Conservation (phyloP, 2,113 vertebrate species). For the Myodes glareolus region DNA sequence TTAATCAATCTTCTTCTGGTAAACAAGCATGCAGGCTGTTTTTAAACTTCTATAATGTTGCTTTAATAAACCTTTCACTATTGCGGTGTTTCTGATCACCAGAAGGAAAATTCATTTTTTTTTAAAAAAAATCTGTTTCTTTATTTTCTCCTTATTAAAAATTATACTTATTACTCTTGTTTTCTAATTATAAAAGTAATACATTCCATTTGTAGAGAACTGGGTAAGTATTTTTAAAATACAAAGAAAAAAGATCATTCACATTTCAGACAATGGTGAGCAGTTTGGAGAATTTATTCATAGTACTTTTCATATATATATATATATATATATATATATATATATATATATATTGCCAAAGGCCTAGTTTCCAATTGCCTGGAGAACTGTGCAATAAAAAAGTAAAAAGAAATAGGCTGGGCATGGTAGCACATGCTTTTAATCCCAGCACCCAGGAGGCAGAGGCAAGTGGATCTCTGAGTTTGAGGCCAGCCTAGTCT, state of each 20-base stretch:
- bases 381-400: not conserved
- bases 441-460: not conserved
- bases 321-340: not conserved
- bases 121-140: not conserved
- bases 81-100: not conserved
- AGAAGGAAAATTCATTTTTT: slow-evolving; percentile 2
- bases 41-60: slow-evolving; percentile 56
- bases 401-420: slow-evolving; percentile 3
- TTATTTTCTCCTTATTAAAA: slow-evolving; percentile 53
- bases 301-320: slow-evolving; percentile 27
- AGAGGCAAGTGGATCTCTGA: not conserved
- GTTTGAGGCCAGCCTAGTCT: not conserved
- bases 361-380: slow-evolving; percentile 12
- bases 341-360: slow-evolving; percentile 19
- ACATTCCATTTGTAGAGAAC: slow-evolving; percentile 40
- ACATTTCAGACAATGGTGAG: slow-evolving; percentile 49
- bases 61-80: slow-evolving; percentile 35
- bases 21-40: slow-evolving; percentile 2
- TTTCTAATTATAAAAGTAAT: slow-evolving; percentile 53
- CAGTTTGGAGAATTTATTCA: slow-evolving; percentile 26
- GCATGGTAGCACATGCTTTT: not conserved
- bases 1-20: slow-evolving; percentile 18
- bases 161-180: slow-evolving; percentile 31
- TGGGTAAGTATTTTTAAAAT: not conserved
- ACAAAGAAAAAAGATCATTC: slow-evolving; percentile 31